Evolutionary conservation across 2,888 invertebrate species (phyloP), one percentile per base, ranked within the genome.

Genomic region (Sminthurides aquaticus): DNA sequence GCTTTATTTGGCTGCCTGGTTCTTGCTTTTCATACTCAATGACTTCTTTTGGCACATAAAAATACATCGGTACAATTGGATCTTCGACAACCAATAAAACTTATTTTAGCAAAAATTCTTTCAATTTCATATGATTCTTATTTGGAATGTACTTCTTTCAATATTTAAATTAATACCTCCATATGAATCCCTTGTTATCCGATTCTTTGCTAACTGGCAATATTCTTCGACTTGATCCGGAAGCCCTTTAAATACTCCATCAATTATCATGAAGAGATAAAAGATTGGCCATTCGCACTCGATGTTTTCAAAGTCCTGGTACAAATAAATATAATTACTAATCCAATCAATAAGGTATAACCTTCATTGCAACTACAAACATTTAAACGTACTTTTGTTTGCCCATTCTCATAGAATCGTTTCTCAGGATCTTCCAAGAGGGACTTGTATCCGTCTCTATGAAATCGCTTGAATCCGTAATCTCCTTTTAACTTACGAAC

Each of bases 201-300:
- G 83, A 49, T 87, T 84, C 76, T 92, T 88, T 49, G 97, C 80
- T 69, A 94, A 81, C 71, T 86, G 86, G 79, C 94, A 91, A 79
- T 93, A 98, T 77, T 93, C 89, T 69, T 91, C 88, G n/a, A 93
- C 89, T 82, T 95, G 93, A 61, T 91, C 90, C 2, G 90, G 88
- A 70, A 91, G 81, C 22, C 89, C 86, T 76, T 89, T 88, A 77
- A 91, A 93, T 58, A 91, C 90, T 11, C 97, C 95, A 78, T 99
- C 97, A 73, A 99, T 93, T 57, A 97, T 90, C 88, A 99, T 90
- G 78, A 89, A 90, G 54, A 95, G 88, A 77, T 90, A 94, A 79
- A 99, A 97, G 59, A 99, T 79, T 0, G 99, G 99, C 96, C 98
- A 99, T 79, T 99, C 97, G 71, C 93, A 92, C 81, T 99, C 99